Percentiles rank a stretch among this genome's conserved stretches.
Evolutionary conservation across 92 coral and sea anemone species (phyloP).

Genomic region (Micromussa lordhowensis): DNA sequence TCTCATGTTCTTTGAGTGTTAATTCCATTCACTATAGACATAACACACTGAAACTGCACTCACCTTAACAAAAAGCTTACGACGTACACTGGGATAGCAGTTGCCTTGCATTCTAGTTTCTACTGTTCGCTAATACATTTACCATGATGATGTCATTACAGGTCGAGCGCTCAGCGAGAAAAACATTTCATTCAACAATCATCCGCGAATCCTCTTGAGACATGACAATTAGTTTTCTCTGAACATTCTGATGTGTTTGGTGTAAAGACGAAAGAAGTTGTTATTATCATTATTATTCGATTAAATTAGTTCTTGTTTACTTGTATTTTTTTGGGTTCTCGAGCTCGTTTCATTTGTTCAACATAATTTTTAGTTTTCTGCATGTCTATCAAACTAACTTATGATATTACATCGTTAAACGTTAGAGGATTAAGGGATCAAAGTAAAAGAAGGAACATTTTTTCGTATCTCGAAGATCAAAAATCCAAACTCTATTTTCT

Average conservation of each 20-base stretch:
- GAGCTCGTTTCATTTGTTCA: too few species aligned
- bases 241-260: background rate
- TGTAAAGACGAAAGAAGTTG: too few species aligned
- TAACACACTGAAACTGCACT: background rate
- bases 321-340: too few species aligned
- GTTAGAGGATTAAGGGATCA: too few species aligned
- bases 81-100: background rate
- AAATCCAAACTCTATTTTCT: too few species aligned
- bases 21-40: background rate
- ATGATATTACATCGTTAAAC: too few species aligned
- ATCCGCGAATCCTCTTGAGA: background rate
- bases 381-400: too few species aligned
- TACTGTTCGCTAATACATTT: background rate
- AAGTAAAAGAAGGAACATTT: too few species aligned
- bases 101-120: background rate
- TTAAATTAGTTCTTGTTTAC: too few species aligned
- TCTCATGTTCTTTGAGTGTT: background rate
- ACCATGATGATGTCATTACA: constrained; percentile 15
- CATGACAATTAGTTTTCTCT: background rate
- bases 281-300: too few species aligned
- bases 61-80: background rate
- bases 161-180: background rate
- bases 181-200: background rate
- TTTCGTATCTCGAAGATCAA: too few species aligned
- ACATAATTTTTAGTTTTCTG: too few species aligned